Percentiles rank a stretch among this genome's conserved stretches.
phyloP scores from a whole-genome alignment of 2,797 vertebrate species.

The Phoebastria nigripes region DNA sequence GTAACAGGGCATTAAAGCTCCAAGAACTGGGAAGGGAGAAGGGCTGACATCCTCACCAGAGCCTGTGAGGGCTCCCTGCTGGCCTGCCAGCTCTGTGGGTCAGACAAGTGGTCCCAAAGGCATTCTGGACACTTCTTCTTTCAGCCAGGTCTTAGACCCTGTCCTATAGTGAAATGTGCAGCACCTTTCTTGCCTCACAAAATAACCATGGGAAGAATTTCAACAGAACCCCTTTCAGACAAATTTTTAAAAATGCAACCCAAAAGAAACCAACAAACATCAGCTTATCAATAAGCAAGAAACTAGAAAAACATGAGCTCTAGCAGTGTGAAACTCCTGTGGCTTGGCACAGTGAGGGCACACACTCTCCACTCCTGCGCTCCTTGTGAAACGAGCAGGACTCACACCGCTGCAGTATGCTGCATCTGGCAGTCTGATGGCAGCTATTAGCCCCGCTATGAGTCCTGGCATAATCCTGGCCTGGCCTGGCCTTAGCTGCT shows the following conservation, averaged over 20 bases:
- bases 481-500: neutral
- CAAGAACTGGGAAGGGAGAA: neutral
- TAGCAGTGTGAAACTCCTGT: neutral
- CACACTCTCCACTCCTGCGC: fast-evolving
- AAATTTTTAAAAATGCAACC: neutral
- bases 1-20: neutral
- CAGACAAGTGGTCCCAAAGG: neutral
- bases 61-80: neutral
- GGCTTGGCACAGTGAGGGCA: neutral
- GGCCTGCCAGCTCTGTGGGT: neutral
- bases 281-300: neutral
- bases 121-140: neutral
- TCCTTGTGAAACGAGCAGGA: neutral
- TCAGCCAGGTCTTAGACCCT: neutral
- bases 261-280: neutral
- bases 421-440: no score
- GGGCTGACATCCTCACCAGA: neutral
- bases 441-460: fast-evolving
- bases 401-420: fast-evolving
- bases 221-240: neutral
- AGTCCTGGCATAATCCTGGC: neutral
- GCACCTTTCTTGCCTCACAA: neutral
- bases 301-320: neutral
- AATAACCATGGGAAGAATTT: neutral
- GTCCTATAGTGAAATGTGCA: neutral